Conservation (phyloP, 2,888 invertebrate species). For the Oscheius sp. region DNA sequence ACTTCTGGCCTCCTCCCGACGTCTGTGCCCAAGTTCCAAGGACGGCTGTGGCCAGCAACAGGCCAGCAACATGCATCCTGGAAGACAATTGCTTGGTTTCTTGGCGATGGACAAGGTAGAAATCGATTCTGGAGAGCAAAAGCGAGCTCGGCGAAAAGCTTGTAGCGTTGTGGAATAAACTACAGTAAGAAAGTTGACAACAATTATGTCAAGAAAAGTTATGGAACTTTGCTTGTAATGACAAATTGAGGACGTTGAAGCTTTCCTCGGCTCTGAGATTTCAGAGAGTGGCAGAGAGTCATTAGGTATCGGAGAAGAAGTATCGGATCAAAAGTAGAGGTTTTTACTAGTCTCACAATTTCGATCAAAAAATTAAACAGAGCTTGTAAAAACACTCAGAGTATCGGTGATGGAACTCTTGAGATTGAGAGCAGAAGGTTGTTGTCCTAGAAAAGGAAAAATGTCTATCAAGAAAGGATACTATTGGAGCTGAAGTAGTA, state of each 20-base stretch:
- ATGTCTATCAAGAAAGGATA: too few species aligned
- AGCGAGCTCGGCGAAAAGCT: not conserved
- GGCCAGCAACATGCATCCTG: constrained; percentile 18
- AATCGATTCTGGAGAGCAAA: not conserved
- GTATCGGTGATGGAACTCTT: too few species aligned
- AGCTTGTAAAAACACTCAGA: too few species aligned
- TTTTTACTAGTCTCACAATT: too few species aligned
- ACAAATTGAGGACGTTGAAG: not conserved
- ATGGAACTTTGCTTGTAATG: not conserved
- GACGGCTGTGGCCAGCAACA: constrained; percentile 4
- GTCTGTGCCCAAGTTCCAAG: not conserved
- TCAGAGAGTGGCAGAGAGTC: too few species aligned
- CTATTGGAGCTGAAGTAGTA: too few species aligned
- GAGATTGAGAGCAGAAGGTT: too few species aligned
- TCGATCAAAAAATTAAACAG: too few species aligned
- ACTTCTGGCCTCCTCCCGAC: constrained; percentile 15
- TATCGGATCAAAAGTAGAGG: too few species aligned
- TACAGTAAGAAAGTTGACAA: not conserved
- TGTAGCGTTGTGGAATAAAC: not conserved
- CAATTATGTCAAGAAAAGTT: not conserved
- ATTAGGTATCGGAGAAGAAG: too few species aligned
- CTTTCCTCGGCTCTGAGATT: too few species aligned
- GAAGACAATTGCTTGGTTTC: not conserved
- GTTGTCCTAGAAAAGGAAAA: too few species aligned
- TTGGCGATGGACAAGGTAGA: not conserved